Evolutionary conservation across 2,113 vertebrate genomes (phyloP).

Genomic region (Haplotaxodon microlepis): DNA sequence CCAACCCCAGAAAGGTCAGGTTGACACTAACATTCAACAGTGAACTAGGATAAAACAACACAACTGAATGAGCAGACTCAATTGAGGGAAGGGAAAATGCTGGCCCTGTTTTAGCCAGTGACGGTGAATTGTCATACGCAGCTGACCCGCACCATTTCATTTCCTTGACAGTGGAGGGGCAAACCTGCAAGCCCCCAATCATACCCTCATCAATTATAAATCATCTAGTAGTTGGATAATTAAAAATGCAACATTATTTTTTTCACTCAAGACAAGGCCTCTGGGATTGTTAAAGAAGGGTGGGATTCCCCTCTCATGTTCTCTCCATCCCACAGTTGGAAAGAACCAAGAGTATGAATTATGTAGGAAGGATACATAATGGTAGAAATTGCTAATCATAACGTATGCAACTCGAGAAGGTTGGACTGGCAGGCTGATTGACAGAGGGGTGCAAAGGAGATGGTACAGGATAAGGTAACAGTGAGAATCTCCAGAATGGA

Average conservation of each 20-base stretch:
- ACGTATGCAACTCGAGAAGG: constrained; percentile 61
- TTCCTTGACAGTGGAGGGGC: constrained; percentile 10
- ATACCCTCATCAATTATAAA: constrained; percentile 63
- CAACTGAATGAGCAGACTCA: neutral
- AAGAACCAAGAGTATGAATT: constrained; percentile 57
- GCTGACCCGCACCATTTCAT: constrained; percentile 50
- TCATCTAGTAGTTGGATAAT: constrained; percentile 40
- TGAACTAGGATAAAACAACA: neutral
- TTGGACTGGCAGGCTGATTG: constrained; percentile 35
- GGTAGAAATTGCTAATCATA: constrained; percentile 68
- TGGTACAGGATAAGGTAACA: constrained; percentile 41
- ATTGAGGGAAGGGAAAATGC: neutral
- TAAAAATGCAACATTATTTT: constrained; percentile 61
- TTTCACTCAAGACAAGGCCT: constrained; percentile 42
- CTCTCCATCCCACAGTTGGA: constrained; percentile 24
- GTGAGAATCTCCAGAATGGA: constrained; percentile 26
- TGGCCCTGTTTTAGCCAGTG: constrained; percentile 14
- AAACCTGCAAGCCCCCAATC: constrained; percentile 34
- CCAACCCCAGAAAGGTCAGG: neutral
- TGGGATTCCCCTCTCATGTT: constrained; percentile 68
- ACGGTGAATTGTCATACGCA: constrained; percentile 22
- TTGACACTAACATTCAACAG: neutral
- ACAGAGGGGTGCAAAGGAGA: constrained; percentile 36
- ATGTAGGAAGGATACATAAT: constrained; percentile 67
- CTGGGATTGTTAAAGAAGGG: constrained; percentile 21